A percentile compares a stretch with the other conserved stretches of the same genome.
Evolutionary conservation across 2,797 vertebrate genomes (phyloP).

Genomic region (Chelon auratus): DNA sequence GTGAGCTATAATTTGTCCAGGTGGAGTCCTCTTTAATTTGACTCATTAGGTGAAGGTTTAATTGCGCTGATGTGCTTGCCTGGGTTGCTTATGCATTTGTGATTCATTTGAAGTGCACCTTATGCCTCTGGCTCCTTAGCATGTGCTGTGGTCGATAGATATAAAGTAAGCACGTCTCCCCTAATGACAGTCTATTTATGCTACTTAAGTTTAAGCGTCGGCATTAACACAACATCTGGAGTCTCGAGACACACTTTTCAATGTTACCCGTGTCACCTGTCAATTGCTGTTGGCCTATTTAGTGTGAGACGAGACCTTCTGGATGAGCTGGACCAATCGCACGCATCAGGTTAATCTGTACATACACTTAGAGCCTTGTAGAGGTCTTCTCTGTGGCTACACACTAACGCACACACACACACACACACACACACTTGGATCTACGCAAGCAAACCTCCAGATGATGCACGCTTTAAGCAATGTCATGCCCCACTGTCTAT

Average conservation of each 20-base stretch:
- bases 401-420: slow-evolving; percentile 14
- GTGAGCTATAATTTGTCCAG: slow-evolving; percentile 26
- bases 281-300: slow-evolving; percentile 61
- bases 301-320: slow-evolving; percentile 50
- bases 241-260: slow-evolving; percentile 13
- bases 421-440: slow-evolving; percentile 9
- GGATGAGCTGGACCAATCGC: slow-evolving; percentile 65
- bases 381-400: slow-evolving; percentile 38
- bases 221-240: slow-evolving; percentile 62
- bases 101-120: slow-evolving; percentile 5
- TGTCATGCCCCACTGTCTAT: slow-evolving; percentile 22
- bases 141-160: not conserved
- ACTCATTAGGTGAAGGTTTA: slow-evolving; percentile 24
- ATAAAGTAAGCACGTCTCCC: not conserved
- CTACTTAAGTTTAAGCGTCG: slow-evolving; percentile 9
- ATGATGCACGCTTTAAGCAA: slow-evolving; percentile 19
- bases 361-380: slow-evolving; percentile 44
- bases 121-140: not conserved
- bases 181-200: not conserved
- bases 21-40: slow-evolving; percentile 40
- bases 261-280: slow-evolving; percentile 57
- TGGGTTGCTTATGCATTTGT: slow-evolving; percentile 9
- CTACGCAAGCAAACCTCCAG: slow-evolving; percentile 23
- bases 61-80: not conserved
- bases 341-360: slow-evolving; percentile 67